Evolutionary conservation across 1,140 invertebrate genomes (phyloP).

Genomic region (Brachionus manjavacas): DNA sequence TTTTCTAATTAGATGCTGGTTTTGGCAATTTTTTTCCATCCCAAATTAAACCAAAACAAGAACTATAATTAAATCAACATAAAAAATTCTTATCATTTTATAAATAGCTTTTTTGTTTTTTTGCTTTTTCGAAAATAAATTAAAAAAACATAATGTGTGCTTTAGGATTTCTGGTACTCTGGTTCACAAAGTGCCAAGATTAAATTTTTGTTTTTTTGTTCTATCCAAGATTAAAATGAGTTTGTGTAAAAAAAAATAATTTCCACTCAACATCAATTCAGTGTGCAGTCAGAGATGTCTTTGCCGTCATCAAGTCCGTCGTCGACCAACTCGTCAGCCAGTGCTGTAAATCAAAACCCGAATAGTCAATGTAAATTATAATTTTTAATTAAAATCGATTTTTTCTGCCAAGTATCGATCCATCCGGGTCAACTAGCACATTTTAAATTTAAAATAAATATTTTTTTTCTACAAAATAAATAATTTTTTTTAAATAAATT

Average conservation of each 20-base stretch:
- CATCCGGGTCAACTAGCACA: background rate
- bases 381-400: background rate
- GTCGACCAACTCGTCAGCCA: background rate
- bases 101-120: background rate
- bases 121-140: background rate
- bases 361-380: conserved; percentile 37
- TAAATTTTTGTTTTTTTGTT: background rate
- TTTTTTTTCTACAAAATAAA: background rate
- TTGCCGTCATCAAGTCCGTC: background rate
- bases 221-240: background rate
- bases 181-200: background rate
- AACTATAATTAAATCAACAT: conserved; percentile 2
- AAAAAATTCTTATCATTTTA: conserved; percentile 23
- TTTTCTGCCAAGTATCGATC: background rate
- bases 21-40: background rate
- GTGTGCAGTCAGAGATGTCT: background rate
- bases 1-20: background rate
- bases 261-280: background rate
- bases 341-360: background rate
- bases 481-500: background rate
- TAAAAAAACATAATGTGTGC: background rate
- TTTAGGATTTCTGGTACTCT: background rate
- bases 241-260: background rate
- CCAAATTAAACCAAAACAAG: background rate
- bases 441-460: background rate